phyloP scores from a whole-genome alignment of 2,797 vertebrate species.

The Astyanax mexicanus region DNA sequence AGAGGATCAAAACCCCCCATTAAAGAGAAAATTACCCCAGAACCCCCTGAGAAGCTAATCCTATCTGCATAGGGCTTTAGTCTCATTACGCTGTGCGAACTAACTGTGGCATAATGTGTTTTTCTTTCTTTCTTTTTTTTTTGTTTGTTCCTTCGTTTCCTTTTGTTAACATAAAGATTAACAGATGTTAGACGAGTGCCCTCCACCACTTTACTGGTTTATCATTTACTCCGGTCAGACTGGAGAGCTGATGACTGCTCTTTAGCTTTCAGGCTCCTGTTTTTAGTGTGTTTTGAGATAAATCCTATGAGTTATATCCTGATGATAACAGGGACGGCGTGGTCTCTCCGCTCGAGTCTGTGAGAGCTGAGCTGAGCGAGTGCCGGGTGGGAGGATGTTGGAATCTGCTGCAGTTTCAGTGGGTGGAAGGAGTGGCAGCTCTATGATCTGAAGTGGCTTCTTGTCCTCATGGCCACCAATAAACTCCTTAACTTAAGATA shows the following conservation, averaged over 20 bases:
- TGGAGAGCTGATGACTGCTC: background rate
- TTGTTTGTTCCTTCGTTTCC: background rate
- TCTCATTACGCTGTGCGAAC: no score
- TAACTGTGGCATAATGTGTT: background rate
- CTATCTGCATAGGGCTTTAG: no score
- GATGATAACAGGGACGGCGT: conserved; percentile 3
- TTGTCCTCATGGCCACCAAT: background rate
- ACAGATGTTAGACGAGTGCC: background rate
- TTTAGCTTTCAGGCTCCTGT: no score
- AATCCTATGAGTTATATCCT: background rate
- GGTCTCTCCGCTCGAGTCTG: conserved; percentile 16
- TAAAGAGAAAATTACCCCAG: no score
- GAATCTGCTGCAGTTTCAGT: conserved; percentile 44
- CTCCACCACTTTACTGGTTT: no score
- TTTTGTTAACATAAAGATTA: background rate
- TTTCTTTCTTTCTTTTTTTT: background rate
- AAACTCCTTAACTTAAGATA: no score
- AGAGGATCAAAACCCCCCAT: no score
- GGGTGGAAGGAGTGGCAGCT: conserved; percentile 6
- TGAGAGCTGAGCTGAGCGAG: background rate
- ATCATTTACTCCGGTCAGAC: no score
- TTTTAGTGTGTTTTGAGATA: background rate
- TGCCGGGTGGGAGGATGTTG: conserved; percentile 47
- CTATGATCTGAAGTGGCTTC: conserved; percentile 5
- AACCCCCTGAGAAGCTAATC: no score